phyloP scores from a whole-genome alignment of 2,888 invertebrate species.

The Caenorhabditis japonica region DNA sequence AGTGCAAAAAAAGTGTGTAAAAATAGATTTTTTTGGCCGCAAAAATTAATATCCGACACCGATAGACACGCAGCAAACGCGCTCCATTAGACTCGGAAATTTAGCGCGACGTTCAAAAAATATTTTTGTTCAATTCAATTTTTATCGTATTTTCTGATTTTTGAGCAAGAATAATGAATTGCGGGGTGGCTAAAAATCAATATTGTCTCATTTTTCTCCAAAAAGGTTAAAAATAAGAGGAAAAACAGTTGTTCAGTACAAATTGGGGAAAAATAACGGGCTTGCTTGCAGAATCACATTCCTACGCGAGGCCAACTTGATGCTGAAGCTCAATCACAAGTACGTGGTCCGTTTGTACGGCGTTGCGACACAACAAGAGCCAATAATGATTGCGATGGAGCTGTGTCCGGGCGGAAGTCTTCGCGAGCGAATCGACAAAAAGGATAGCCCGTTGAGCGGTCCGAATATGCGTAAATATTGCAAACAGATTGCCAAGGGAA shows the following conservation, averaged over 20 bases:
- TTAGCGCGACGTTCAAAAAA: too few relatives aligned
- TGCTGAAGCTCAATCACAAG: constrained; percentile 65
- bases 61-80: constrained; percentile 5
- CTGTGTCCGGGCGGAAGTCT: constrained; percentile 61
- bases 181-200: too few relatives aligned
- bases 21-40: neutral
- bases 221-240: too few relatives aligned
- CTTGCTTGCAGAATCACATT: constrained; percentile 64
- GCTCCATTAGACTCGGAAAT: constrained; percentile 10
- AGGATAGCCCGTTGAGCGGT: constrained; percentile 1
- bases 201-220: too few relatives aligned
- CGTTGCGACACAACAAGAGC: constrained; percentile 65
- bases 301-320: constrained; percentile 68
- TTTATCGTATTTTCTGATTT: too few relatives aligned
- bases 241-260: too few relatives aligned
- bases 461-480: constrained; percentile 48
- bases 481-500: constrained; percentile 59
- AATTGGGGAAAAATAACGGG: too few relatives aligned
- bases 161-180: too few relatives aligned
- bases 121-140: too few relatives aligned
- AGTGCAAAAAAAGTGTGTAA: neutral
- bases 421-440: constrained; percentile 24
- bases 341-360: constrained; percentile 65
- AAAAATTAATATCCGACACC: neutral
- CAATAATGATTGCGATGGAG: constrained; percentile 72